Base-by-base conservation (phyloP, 2,888 invertebrate species). In the Anoncus sp. region DNA sequence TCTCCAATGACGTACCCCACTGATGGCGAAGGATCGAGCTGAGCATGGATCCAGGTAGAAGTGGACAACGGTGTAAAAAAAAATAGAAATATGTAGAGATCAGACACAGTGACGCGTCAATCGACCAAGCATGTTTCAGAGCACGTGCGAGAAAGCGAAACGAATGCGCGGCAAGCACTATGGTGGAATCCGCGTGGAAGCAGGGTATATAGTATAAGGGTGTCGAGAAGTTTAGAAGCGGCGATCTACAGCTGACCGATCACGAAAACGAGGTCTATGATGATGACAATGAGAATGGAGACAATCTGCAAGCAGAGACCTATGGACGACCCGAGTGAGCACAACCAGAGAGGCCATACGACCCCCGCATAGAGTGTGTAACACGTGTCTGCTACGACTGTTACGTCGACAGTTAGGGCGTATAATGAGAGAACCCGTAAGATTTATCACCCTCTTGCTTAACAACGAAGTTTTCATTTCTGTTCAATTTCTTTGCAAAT, bases 331-430 rank as follows among this genome's bases (percentile, higher is more conserved):
- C 53, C 35, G 24, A 20, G 40, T 22, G 38, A 45, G 31, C 35
- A 55, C 35, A 31, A 45, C 49, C 53, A 24, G 60, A 49, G 66
- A 75, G 40, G 62, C 67, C 59, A 10, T 63, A 40, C 53, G 75
- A 72, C 80, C 75, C 75, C 55, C 49, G 63, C 74, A 57, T 45
- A 43, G 49, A 45, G 38, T 60, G 55, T 84, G 87, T 86, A 90
- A 88, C 90, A 90, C 90, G 90, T 90, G 90, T 87, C 87, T 87
- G 85, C 89, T 88, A 89, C 88, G 87, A 86, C 86, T 85, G 87
- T 86, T 87, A 84, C 62, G 51, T 83, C 85, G 85, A 85, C 84
- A 86, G 88, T 87, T 87, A 85, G 85, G 80, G 82, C 82, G 81
- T 45, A 63, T 60, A 72, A 85, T 85, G 82, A 85, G 84, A 63